Base-by-base conservation (phyloP, 2,888 invertebrate genomes). In the Cephus sareptanus region DNA sequence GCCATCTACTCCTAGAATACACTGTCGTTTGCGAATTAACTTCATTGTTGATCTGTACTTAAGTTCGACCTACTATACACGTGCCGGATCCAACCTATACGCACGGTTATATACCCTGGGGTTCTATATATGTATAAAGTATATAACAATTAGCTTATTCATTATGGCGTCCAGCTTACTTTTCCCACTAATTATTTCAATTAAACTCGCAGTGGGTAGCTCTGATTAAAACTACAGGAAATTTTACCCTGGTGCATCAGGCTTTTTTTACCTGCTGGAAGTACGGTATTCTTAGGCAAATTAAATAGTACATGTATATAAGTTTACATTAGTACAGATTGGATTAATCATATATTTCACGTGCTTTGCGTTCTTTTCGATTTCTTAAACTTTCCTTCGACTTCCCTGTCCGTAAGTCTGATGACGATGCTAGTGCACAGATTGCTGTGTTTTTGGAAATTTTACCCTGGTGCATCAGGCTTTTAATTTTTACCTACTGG, bases 151-250 rank as follows among this genome's bases (percentile, higher is more conserved):
- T 71, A 15, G 30, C 71, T 33, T 30, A 13, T 31, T 31, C 30
- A 9, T 30, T 71, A 34, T 4, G 23, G 12, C 11, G 30, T 71
- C 30, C 30, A 15, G 30, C 30, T 34, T 33, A 80, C 76, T 78
- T 77, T 76, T 70, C 79, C 79, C 74, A 77, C 77, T 80, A 79
- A 79, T 82, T 82, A 82, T 80, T 82, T 78, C 76, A 80, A 82
- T 82, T 79, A 78, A 82, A 77, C 73, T 78, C 73, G 69, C 73
- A 76, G 79, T 76, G 40, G 56, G 77, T 69, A 73, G 77, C 75
- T 31, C 12, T 15, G 70, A 34, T 34, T 13, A 3, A 34, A 12
- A 11, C 30, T 31, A 30, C 31, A 33, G 0, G 1, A 11, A 33
- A 15, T 12, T 71, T 34, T 12, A 34, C 12, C 0, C 13, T 13